Base-by-base conservation (phyloP, 1,140 invertebrate genomes). In the Aphidius gifuensis region DNA sequence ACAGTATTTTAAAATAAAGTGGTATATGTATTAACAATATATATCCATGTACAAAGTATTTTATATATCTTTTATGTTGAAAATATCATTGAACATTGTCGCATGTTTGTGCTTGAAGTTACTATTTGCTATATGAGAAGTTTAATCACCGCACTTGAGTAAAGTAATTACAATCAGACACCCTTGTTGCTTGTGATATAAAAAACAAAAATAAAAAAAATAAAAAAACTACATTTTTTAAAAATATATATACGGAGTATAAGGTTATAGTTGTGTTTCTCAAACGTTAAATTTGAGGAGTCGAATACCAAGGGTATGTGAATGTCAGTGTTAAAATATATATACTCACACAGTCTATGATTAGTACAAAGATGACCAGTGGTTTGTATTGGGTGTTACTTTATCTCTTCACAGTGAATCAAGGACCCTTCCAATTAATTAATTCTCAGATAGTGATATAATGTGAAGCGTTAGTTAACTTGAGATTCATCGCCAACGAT, bases 121-220 rank as follows among this genome's bases (percentile, higher is more conserved):
- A 32, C 23, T 47, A 62, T 61, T 62, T 67, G 76, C 70, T 64
- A 80, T 71, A 69, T 53, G 77, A 80, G 77, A 78, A 73, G 69
- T 77, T 77, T 79, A 79, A 81, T 80, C 74, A 79, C 72, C 70
- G 71, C 75, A 78, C 78, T 80, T 80, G 77, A 81, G 77, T 72
- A 72, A 78, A 79, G 78, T 80, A 80, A 81, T 81, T 81, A 80
- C 77, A 79, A 81, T 80, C 71, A 77, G 76, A 79, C 76, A 77
- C 76, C 76, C 73, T 75, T 74, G 76, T 74, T 66, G 60, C 62
- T 67, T 50, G 16, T 16, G 51, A 39, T 5, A 48, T 8, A 48
- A 45, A 50, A 21, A 43, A 49, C 61, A 62, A 61, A 64, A 48
- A 61, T 61, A 64, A 48, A 21, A 11, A 50, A 9, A 23, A 64